Percentiles rank a stretch among this genome's conserved stretches.
phyloP scores from a whole-genome alignment of 1,140 invertebrate genomes.

The Laupala kohalensis region DNA sequence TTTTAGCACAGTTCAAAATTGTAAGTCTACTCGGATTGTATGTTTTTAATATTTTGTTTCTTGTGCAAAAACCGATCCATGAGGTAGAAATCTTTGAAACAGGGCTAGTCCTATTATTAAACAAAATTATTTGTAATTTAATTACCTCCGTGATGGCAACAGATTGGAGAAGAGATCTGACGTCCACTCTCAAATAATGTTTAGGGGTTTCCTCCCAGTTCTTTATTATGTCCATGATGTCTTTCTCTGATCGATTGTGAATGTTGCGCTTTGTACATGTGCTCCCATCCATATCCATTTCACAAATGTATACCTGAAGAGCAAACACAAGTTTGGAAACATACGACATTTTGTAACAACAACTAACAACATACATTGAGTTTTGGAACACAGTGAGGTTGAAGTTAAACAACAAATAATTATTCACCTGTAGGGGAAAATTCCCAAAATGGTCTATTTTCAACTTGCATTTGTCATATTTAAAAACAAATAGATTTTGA shows the following conservation, averaged over 20 bases:
- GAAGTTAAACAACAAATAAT: too few relatives aligned
- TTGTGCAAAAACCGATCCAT: neutral
- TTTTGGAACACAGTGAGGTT: too few relatives aligned
- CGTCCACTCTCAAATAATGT: slow-evolving; percentile 53
- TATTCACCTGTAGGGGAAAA: too few relatives aligned
- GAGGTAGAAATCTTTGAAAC: neutral
- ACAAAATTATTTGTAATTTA: neutral
- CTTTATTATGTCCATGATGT: slow-evolving; percentile 62
- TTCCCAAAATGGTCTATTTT: too few relatives aligned
- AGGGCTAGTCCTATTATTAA: too few relatives aligned
- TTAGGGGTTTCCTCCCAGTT: slow-evolving; percentile 68
- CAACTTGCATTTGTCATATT: too few relatives aligned
- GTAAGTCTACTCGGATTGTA: neutral
- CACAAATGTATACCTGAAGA: slow-evolving; percentile 70
- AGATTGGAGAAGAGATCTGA: slow-evolving; percentile 68
- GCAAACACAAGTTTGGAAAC: slow-evolving; percentile 7
- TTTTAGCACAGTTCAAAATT: neutral
- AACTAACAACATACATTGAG: too few relatives aligned
- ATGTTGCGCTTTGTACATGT: slow-evolving; percentile 70
- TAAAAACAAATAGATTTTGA: too few relatives aligned
- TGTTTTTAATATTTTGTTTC: neutral
- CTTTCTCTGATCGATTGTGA: slow-evolving; percentile 62
- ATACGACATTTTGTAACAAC: too few relatives aligned
- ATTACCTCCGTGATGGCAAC: slow-evolving; percentile 52
- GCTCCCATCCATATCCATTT: slow-evolving; percentile 67